Evolutionary conservation across 2,888 invertebrate genomes (phyloP).

Genomic region (Amaurobius ferox): DNA sequence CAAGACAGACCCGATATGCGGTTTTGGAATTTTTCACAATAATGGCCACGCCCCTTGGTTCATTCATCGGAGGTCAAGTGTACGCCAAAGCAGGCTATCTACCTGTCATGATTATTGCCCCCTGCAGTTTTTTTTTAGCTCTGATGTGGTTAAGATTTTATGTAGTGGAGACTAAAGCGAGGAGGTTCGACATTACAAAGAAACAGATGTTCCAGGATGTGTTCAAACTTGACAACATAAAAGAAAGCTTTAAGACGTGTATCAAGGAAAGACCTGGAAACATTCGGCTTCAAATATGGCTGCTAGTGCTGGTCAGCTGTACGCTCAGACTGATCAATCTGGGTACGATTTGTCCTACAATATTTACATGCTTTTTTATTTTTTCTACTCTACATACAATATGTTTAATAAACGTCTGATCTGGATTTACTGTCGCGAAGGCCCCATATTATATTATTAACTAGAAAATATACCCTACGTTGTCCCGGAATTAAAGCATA

Average conservation of each 20-base stretch:
- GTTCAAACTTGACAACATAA: conserved; percentile 54
- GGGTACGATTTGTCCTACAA: conserved; percentile 55
- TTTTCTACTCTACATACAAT: too few species aligned
- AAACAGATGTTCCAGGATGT: conserved; percentile 42
- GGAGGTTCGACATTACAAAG: conserved; percentile 28
- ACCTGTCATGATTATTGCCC: conserved; percentile 31
- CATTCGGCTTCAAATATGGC: conserved; percentile 65
- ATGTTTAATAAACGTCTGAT: too few species aligned
- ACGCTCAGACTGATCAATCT: conserved; percentile 38
- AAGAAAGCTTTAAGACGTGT: conserved; percentile 57
- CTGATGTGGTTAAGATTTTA: conserved; percentile 40
- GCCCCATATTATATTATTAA: too few species aligned
- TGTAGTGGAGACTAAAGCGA: conserved; percentile 49
- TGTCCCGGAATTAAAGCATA: too few species aligned
- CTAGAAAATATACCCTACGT: too few species aligned
- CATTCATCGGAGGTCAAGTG: conserved; percentile 50
- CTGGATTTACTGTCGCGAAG: too few species aligned
- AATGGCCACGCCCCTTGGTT: conserved; percentile 60
- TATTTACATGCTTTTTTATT: too few species aligned
- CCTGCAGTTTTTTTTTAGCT: conserved; percentile 13
- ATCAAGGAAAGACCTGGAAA: conserved; percentile 47
- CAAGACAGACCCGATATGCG: conserved; percentile 50
- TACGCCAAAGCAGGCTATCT: conserved; percentile 16
- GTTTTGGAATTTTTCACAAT: conserved; percentile 61
- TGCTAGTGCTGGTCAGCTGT: conserved; percentile 47